phyloP scores from a whole-genome alignment of 2,113 vertebrate species.

The Vanacampus margaritifer region DNA sequence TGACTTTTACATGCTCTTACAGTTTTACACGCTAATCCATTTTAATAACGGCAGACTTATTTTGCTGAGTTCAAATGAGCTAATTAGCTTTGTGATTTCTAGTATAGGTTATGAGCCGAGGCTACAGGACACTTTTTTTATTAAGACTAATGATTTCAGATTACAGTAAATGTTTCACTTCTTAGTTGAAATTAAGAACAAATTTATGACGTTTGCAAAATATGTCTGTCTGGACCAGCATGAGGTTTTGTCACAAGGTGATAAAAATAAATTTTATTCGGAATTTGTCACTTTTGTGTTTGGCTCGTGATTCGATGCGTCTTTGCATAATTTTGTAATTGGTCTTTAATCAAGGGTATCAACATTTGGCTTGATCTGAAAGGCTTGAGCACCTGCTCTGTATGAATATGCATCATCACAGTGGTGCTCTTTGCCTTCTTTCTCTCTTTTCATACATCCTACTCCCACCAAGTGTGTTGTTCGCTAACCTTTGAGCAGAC shows the following conservation, averaged over 20 bases:
- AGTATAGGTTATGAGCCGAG: background rate
- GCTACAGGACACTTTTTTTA: background rate
- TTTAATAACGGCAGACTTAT: slow-evolving; percentile 8
- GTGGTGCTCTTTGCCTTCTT: slow-evolving; percentile 13
- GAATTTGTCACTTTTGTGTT: background rate
- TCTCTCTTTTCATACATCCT: slow-evolving; percentile 26
- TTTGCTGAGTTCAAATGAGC: background rate
- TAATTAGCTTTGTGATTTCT: background rate
- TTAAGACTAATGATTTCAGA: background rate
- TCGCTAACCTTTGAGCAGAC: slow-evolving; percentile 48
- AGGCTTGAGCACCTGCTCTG: slow-evolving; percentile 64
- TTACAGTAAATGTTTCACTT: background rate
- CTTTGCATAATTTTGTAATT: slow-evolving; percentile 55
- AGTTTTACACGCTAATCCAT: slow-evolving; percentile 12
- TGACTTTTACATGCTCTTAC: slow-evolving; percentile 5
- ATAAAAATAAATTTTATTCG: background rate
- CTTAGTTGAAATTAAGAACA: background rate
- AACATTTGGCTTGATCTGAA: slow-evolving; percentile 53
- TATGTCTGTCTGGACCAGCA: background rate
- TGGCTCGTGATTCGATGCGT: slow-evolving; percentile 15
- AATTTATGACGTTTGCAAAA: background rate
- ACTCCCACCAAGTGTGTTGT: slow-evolving; percentile 26
- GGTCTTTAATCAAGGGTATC: slow-evolving; percentile 67
- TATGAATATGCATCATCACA: slow-evolving; percentile 76
- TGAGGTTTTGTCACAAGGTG: background rate